These are phyloP conservation scores for Caenorhabditis sp. DNA, from an alignment of 2,888 invertebrate genomes.

Conservation along the genomic window DNA sequence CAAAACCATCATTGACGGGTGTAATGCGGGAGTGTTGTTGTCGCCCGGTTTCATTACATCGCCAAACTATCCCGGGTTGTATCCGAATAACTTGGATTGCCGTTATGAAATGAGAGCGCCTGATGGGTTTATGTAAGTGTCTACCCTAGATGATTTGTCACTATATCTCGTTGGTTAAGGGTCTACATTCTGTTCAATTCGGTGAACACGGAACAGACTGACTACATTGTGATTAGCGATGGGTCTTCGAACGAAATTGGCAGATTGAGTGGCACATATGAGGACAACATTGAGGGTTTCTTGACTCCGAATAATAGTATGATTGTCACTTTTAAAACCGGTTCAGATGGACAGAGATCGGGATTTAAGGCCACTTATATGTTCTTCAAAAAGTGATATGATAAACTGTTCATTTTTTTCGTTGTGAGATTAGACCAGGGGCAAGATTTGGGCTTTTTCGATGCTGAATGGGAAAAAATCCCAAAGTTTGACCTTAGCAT, in stretches of 20 bases:
- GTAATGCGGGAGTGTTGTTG: slow-evolving; percentile 19
- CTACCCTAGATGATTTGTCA: background rate
- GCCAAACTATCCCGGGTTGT: slow-evolving; percentile 27
- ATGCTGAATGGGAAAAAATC: too few relatives aligned
- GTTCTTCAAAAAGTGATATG: background rate
- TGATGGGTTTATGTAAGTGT: slow-evolving; percentile 12
- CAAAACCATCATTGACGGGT: slow-evolving; percentile 29
- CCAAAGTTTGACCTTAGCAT: too few relatives aligned
- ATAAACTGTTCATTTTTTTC: background rate
- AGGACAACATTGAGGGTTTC: slow-evolving; percentile 8
- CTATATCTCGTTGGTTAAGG: background rate
- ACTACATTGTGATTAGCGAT: slow-evolving; percentile 27
- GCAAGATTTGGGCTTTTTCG: too few relatives aligned
- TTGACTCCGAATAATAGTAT: slow-evolving; percentile 23
- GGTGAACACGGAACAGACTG: slow-evolving; percentile 32
- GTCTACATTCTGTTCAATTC: slow-evolving; percentile 2
- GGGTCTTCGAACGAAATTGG: slow-evolving; percentile 26
- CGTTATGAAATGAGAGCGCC: slow-evolving; percentile 24
- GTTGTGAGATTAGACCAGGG: too few relatives aligned
- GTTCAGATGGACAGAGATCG: slow-evolving; percentile 15
- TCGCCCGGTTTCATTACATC: slow-evolving; percentile 35
- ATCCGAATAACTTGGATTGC: slow-evolving; percentile 33
- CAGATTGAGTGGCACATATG: slow-evolving; percentile 20
- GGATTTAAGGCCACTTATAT: slow-evolving; percentile 1
- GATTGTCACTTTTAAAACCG: slow-evolving; percentile 32